Evolutionary conservation across 2,797 vertebrate species (phyloP), one percentile per base, ranked within the genome.

Genomic region (Lates japonicus): DNA sequence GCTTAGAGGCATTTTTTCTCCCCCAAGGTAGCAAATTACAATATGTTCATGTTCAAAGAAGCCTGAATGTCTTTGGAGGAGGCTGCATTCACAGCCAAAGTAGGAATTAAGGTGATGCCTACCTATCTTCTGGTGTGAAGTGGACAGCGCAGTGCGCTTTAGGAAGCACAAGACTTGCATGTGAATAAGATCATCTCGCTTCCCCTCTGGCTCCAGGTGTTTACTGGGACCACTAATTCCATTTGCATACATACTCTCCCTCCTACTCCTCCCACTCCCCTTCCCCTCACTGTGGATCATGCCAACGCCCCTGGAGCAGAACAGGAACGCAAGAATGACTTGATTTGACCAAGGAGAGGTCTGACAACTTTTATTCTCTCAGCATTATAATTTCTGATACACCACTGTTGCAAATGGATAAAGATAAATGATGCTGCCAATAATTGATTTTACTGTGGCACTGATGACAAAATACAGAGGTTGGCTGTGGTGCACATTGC

Each of bases 131-230:
- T 83, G 48, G 59, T 46, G 72, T 80, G 37, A 83, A 84, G 77
- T 76, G 64, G 72, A 74, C 72, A 82, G 85, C 78, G 70, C 46
- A 41, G 49, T 42, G 62, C 42, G 35, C 85, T 91, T 81, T 49
- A 72, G n/a, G 66, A 58, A 62, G 78, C 77, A 85, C 80, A 80
- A 82, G 88, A 80, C 87, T 88, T 76, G 87, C 91, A 91, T 93
- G 90, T 82, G 83, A 93, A 92, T 91, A 68, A 88, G 83, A 90
- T 84, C 49, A 54, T 87, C 62, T 89, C 11, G 46, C 88, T 86
- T 83, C 81, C 81, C 89, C 75, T 82, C 83, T 82, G 87, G 91
- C 92, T 91, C 89, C 92, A 94, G 91, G 92, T 94, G 90, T 92
- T 92, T 90, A 90, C 86, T 86, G 89, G 84, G 85, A 90, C 82